Conservation (phyloP, 2,113 vertebrate species). For the Holacanthus passer region DNA sequence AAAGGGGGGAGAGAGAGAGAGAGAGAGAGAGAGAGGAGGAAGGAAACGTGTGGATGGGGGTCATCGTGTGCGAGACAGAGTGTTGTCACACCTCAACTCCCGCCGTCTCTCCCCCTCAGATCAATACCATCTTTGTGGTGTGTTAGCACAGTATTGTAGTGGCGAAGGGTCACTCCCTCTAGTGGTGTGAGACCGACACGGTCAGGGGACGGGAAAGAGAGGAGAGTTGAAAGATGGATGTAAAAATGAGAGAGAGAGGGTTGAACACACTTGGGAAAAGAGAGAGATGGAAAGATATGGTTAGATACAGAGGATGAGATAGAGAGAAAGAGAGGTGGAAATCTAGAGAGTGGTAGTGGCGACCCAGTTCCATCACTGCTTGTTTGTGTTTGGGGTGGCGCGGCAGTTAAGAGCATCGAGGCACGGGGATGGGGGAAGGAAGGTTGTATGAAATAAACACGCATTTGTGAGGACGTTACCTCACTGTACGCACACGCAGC, state of each 20-base stretch:
- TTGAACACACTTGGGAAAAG: background rate
- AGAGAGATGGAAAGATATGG: slow-evolving; percentile 26
- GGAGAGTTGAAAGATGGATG: background rate
- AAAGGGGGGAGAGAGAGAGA: slow-evolving; percentile 27
- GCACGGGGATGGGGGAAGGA: slow-evolving; percentile 35
- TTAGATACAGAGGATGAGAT: slow-evolving; percentile 11
- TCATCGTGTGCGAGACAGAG: slow-evolving; percentile 52
- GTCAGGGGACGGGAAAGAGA: background rate
- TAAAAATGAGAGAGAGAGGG: slow-evolving; percentile 7
- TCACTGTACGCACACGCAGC: slow-evolving; percentile 20
- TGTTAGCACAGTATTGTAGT: slow-evolving; percentile 42
- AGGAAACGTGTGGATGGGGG: slow-evolving; percentile 41
- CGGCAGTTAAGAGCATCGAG: slow-evolving; percentile 69
- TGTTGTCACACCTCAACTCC: slow-evolving; percentile 67
- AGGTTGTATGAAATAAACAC: slow-evolving; percentile 57
- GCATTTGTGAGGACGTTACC: slow-evolving; percentile 47
- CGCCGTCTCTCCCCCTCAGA: slow-evolving; percentile 40
- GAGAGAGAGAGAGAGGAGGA: slow-evolving; percentile 32
- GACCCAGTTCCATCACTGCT: slow-evolving; percentile 84
- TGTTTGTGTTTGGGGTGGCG: slow-evolving; percentile 77
- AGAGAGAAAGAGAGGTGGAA: slow-evolving; percentile 54
- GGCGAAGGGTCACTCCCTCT: slow-evolving; percentile 70
- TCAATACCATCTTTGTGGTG: slow-evolving; percentile 72
- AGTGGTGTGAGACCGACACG: slow-evolving; percentile 59
- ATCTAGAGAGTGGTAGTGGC: slow-evolving; percentile 61